Percentiles rank a stretch among this genome's conserved stretches.
phyloP scores from a whole-genome alignment of 1,140 invertebrate genomes.

The Leucophenga varia region DNA sequence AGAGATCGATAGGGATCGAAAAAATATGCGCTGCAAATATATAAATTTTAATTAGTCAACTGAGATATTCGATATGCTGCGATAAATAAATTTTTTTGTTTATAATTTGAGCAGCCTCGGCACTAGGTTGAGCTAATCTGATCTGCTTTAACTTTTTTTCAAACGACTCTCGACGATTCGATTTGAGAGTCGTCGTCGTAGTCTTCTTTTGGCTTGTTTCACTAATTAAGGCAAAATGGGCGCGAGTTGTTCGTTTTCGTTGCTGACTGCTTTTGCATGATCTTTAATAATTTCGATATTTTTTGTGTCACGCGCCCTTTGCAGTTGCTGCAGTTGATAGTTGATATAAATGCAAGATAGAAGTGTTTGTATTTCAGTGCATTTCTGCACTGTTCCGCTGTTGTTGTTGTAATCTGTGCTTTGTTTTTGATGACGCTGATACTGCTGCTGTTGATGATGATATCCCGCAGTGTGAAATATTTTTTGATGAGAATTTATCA shows the following conservation, averaged over 20 bases:
- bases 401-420: too few relatives aligned
- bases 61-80: too few relatives aligned
- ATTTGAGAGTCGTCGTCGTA: too few relatives aligned
- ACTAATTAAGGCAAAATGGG: conserved; percentile 52
- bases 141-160: too few relatives aligned
- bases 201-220: conserved; percentile 33
- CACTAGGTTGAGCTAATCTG: conserved; percentile 30
- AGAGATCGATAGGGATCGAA: too few relatives aligned
- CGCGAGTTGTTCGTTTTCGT: conserved; percentile 34
- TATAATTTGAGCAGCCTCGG: conserved; percentile 39
- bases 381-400: background rate
- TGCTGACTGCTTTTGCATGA: conserved; percentile 37
- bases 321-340: conserved; percentile 10
- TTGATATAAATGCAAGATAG: too few relatives aligned
- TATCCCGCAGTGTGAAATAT: conserved; percentile 51
- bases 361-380: too few relatives aligned
- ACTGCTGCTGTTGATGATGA: conserved; percentile 25
- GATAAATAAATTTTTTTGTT: too few relatives aligned
- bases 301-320: conserved; percentile 29
- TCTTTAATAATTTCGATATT: conserved; percentile 52
- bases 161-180: too few relatives aligned
- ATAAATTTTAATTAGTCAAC: conserved; percentile 49
- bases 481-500: conserved; percentile 54
- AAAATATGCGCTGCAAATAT: conserved; percentile 39
- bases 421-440: too few relatives aligned